These are phyloP conservation scores for Microctenopoma steveboyesi DNA, from an alignment of 2,797 vertebrate genomes.

Conservation along the genomic window DNA sequence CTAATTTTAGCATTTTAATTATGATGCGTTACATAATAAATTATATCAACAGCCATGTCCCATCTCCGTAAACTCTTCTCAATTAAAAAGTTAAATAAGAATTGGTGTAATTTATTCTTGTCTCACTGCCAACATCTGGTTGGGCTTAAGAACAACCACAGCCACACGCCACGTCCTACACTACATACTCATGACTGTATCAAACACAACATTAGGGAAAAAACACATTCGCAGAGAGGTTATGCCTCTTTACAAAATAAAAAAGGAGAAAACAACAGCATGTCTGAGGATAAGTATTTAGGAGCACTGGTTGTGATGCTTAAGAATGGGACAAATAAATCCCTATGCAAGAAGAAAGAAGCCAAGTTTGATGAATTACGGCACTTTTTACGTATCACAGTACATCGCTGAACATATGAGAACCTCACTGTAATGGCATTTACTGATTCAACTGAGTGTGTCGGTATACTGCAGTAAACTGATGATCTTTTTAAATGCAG, in stretches of 20 bases:
- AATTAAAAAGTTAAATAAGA: slow-evolving; percentile 38
- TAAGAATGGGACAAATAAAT: background rate
- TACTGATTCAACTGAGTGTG: slow-evolving; percentile 28
- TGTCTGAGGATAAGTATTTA: slow-evolving; percentile 11
- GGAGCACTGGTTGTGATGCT: background rate
- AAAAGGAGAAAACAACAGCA: slow-evolving; percentile 7
- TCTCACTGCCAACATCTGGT: slow-evolving; percentile 54
- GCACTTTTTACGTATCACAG: background rate
- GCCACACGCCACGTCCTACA: slow-evolving; percentile 27
- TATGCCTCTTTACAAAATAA: slow-evolving; percentile 38
- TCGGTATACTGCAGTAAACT: slow-evolving; percentile 12
- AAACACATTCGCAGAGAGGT: slow-evolving; percentile 37
- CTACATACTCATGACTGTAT: slow-evolving; percentile 34
- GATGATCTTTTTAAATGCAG: slow-evolving; percentile 1
- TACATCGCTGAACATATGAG: background rate
- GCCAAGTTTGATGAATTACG: slow-evolving; percentile 13
- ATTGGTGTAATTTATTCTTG: slow-evolving; percentile 31
- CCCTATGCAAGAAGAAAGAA: slow-evolving; percentile 5
- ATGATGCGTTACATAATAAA: slow-evolving; percentile 45
- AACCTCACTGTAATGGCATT: slow-evolving; percentile 23
- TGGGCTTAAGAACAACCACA: slow-evolving; percentile 39
- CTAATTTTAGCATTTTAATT: slow-evolving; percentile 55
- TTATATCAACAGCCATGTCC: slow-evolving; percentile 41
- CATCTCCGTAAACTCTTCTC: slow-evolving; percentile 35
- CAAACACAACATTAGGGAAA: slow-evolving; percentile 44